phyloP scores from a whole-genome alignment of 2,113 vertebrate species.

The Brienomyrus brachyistius region DNA sequence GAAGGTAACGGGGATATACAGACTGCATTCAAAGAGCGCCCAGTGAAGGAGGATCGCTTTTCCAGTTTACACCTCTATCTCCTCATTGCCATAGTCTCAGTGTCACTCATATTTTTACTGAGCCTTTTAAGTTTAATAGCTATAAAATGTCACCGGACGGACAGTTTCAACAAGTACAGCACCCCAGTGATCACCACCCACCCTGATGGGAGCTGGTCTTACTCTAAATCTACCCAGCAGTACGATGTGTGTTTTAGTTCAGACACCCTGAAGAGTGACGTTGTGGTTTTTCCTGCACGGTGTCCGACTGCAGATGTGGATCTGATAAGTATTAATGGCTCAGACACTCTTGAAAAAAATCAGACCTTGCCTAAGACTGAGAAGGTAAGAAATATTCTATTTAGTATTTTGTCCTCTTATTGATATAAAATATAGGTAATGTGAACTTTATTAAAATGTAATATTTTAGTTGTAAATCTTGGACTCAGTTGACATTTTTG shows the following conservation, averaged over 20 bases:
- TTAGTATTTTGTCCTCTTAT: neutral
- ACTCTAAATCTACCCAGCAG: conserved; percentile 53
- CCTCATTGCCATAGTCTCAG: conserved; percentile 56
- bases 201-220: conserved; percentile 56
- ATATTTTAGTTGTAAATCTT: neutral
- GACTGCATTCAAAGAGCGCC: too few relatives aligned
- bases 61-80: conserved; percentile 62
- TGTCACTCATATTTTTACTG: conserved; percentile 63
- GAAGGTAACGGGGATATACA: too few relatives aligned
- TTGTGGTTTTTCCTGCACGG: too few relatives aligned
- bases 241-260: conserved; percentile 55
- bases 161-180: conserved; percentile 37
- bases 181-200: conserved; percentile 50
- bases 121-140: conserved; percentile 45
- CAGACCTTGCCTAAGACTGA: neutral
- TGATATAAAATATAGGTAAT: too few relatives aligned
- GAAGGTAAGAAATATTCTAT: neutral
- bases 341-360: neutral
- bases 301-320: neutral
- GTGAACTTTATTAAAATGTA: neutral
- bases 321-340: neutral
- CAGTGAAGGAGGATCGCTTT: conserved; percentile 48
- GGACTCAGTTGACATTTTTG: too few relatives aligned
- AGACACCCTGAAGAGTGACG: too few relatives aligned
- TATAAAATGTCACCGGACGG: conserved; percentile 45